Conservation (phyloP, 2,113 vertebrate genomes). For the Heterotilapia buettikoferi region DNA sequence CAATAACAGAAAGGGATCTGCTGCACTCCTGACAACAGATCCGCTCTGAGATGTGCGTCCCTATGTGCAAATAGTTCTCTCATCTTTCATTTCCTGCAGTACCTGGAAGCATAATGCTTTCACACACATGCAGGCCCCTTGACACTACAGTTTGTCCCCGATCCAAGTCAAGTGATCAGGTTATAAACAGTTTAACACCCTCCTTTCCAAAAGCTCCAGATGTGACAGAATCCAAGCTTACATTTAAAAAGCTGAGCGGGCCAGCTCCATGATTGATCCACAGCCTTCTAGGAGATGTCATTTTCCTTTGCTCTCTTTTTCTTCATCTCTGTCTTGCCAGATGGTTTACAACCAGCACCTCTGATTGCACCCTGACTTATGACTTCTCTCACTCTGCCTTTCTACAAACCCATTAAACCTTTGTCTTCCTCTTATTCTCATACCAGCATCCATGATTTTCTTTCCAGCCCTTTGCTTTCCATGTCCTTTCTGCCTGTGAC, state of each 20-base stretch:
- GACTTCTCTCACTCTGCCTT: background rate
- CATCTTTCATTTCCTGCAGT: slow-evolving; percentile 27
- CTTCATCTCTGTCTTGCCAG: background rate
- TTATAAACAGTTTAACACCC: slow-evolving; percentile 48
- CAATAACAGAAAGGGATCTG: background rate
- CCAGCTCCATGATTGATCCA: slow-evolving; percentile 42
- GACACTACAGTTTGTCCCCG: slow-evolving; percentile 9
- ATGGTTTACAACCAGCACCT: slow-evolving; percentile 16
- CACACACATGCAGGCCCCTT: background rate
- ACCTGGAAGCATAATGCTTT: background rate
- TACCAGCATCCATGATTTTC: background rate
- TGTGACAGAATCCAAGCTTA: slow-evolving; percentile 49
- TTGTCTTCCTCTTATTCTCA: background rate
- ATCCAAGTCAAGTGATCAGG: slow-evolving; percentile 39
- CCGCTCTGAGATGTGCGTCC: background rate
- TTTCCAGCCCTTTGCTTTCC: background rate
- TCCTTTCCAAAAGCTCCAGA: slow-evolving; percentile 21
- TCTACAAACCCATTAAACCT: background rate
- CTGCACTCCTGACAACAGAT: background rate
- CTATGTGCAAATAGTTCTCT: background rate
- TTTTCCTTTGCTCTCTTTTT: background rate
- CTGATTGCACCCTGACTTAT: background rate
- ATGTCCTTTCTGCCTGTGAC: slow-evolving; percentile 7
- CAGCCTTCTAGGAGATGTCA: slow-evolving; percentile 7
- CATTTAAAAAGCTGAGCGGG: background rate